These are phyloP conservation scores for Phaedon cochleariae DNA, from an alignment of 2,888 invertebrate genomes.

Conservation along the genomic window DNA sequence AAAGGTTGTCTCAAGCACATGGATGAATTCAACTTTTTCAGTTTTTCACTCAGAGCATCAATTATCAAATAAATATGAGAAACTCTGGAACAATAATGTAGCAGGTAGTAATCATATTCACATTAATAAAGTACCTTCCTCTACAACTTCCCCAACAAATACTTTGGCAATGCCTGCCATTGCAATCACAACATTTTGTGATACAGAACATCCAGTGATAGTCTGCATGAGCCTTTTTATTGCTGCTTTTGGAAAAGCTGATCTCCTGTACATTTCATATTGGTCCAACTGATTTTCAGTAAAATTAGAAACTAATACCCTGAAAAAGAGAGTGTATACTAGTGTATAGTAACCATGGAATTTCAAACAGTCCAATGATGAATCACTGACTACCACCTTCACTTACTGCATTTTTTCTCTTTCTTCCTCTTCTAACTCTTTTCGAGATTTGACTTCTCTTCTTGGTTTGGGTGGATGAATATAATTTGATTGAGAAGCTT, in stretches of 20 bases:
- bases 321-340: constrained; percentile 58
- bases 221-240: constrained; percentile 98
- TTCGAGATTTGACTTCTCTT: constrained; percentile 78
- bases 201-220: constrained; percentile 94
- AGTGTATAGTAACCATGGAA: no score
- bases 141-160: constrained; percentile 98
- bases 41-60: no score
- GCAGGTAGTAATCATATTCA: background rate
- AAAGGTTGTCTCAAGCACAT: no score
- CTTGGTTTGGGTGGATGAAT: constrained; percentile 62
- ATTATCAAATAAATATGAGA: no score
- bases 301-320: constrained; percentile 97
- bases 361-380: no score
- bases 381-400: no score
- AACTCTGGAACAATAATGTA: no score
- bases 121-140: constrained; percentile 77
- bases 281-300: constrained; percentile 97
- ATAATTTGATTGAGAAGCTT: constrained; percentile 51
- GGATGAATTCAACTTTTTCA: no score
- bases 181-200: constrained; percentile 98
- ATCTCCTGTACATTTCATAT: constrained; percentile 97
- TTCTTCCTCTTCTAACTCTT: constrained; percentile 92
- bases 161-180: constrained; percentile 99
- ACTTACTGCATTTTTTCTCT: constrained; percentile 95
- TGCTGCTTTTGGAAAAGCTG: constrained; percentile 97